Evolutionary conservation across 2,888 invertebrate genomes (phyloP), one percentile per base, ranked within the genome.

Genomic region (Drosophila fungiperda): DNA sequence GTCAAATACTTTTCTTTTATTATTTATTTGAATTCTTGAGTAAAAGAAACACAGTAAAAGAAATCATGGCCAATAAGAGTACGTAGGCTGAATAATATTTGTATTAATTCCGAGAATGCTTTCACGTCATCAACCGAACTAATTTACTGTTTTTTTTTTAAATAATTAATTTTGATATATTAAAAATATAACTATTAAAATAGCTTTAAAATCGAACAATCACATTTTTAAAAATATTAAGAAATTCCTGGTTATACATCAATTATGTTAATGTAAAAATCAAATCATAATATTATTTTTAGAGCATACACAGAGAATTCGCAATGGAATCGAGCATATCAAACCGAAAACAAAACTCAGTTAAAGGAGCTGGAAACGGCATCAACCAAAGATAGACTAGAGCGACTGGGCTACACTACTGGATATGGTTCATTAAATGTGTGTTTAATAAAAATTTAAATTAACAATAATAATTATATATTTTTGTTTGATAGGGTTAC

Each of bases 361-460:
- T 67, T 86, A 2, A 80, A 84, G 33, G 91, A 91, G 32, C 88
- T 88, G 17, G 88, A 92, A 40, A 75, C 82, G 11, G 81, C 91
- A 11, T 85, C 91, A 33, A 92, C 90, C 9, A 93, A 92, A 55
- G 93, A 93, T 38, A 91, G 93, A 12, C 78, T 92, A 35, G 92
- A 93, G 70, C 81, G 93, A 1, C 78, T 93, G 3, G 93, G 93
- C 32, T 93, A 91, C 58, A 89, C 93, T 7, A 93, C 93, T 12
- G 93, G 93, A 4, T 93, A 93, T 83, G 93, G 93, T 26, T 84
- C 83, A 15, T 61, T 92, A 15, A 92, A 90, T 78, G 92, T 92
- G 80, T 45, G 83, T 59, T 90, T 87, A 2, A 20, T 26, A 54
- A 0, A 2, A 26, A 42, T 9, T 6, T 1, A 33, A 33, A 33